Percentiles rank a stretch among this genome's conserved stretches.
Evolutionary conservation across 1,140 invertebrate genomes (phyloP).

Genomic region (Cotesia vestalis): DNA sequence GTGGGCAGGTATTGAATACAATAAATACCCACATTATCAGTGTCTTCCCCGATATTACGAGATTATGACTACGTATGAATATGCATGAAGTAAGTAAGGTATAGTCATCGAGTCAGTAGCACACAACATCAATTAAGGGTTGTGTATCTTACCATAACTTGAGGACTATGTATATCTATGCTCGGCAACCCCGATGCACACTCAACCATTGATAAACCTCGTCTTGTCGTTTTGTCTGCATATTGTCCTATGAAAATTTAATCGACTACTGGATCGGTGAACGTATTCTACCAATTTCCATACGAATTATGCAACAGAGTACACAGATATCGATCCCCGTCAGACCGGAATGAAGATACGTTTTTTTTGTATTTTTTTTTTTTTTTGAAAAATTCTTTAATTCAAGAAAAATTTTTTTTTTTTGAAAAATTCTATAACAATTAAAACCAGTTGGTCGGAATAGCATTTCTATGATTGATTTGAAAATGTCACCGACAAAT

Average conservation of each 20-base stretch:
- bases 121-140: slow-evolving; percentile 6
- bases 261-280: slow-evolving; percentile 7
- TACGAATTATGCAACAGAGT: slow-evolving; percentile 29
- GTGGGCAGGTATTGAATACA: neutral
- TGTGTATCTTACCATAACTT: slow-evolving; percentile 17
- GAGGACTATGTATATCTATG: neutral
- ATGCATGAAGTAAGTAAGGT: neutral
- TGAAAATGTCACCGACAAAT: slow-evolving; percentile 33
- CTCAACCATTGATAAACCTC: slow-evolving; percentile 18
- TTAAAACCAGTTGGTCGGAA: slow-evolving; percentile 19
- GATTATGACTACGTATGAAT: neutral
- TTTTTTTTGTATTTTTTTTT: too few species aligned
- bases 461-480: slow-evolving; percentile 31
- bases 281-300: slow-evolving; percentile 26
- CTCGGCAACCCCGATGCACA: neutral
- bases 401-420: too few species aligned
- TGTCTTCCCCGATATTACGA: neutral
- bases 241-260: slow-evolving; percentile 23
- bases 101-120: too few species aligned
- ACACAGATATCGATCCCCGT: neutral
- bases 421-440: slow-evolving; percentile 20
- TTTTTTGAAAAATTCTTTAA: slow-evolving; percentile 3
- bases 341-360: neutral
- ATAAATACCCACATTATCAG: too few species aligned
- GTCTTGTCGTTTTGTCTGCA: slow-evolving; percentile 4